Evolutionary conservation across 2,888 invertebrate genomes (phyloP).

Genomic region (Drosophila diplacantha): DNA sequence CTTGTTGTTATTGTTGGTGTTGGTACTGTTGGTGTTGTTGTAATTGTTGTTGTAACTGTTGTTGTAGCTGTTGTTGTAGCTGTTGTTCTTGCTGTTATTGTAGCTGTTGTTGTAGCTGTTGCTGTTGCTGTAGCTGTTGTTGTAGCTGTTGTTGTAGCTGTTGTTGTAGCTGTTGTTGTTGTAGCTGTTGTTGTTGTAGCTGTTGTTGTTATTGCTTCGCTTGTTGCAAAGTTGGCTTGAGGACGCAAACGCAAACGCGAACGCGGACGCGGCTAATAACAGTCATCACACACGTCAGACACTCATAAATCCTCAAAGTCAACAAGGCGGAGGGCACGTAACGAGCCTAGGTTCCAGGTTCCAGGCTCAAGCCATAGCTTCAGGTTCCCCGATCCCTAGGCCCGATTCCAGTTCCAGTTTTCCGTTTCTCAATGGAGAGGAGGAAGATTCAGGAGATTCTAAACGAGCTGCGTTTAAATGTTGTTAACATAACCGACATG

Average conservation of each 20-base stretch:
- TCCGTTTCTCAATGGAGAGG: constrained; percentile 18
- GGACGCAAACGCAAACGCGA: constrained; percentile 25
- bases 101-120: background rate
- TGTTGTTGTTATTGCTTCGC: constrained; percentile 3
- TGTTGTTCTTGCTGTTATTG: background rate
- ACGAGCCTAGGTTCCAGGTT: constrained; percentile 43
- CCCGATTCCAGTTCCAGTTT: constrained; percentile 11
- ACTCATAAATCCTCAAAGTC: constrained; percentile 73
- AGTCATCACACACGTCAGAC: constrained; percentile 73
- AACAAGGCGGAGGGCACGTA: constrained; percentile 53
- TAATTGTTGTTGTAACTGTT: background rate
- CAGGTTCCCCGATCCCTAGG: constrained; percentile 2
- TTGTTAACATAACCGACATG: constrained; percentile 60
- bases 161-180: background rate
- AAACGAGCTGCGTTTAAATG: constrained; percentile 70
- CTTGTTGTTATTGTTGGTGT: no score
- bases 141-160: background rate
- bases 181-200: background rate
- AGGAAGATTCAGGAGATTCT: constrained; percentile 58
- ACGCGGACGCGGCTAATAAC: constrained; percentile 68
- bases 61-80: background rate
- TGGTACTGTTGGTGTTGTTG: no score
- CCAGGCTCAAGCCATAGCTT: background rate
- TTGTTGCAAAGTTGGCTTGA: constrained; percentile 15
- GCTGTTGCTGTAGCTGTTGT: background rate